Conservation (phyloP, 1,140 invertebrate species). For the Diabrotica virgifera region DNA sequence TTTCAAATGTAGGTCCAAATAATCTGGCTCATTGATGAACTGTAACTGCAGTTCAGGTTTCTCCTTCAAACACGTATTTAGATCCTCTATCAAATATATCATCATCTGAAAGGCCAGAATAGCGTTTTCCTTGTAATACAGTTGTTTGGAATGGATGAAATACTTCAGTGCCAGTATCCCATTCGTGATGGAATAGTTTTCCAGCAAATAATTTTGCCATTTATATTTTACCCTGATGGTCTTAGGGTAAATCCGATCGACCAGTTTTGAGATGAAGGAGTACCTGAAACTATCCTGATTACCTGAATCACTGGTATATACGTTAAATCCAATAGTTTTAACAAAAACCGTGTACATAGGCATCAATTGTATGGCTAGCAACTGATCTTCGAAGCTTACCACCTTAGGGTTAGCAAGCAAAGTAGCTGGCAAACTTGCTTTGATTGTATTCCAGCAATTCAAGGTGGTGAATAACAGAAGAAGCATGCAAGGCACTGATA, state of each 20-base stretch:
- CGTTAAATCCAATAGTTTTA: conserved; percentile 7
- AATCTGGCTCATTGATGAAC: conserved; percentile 26
- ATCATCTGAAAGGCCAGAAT: conserved; percentile 69
- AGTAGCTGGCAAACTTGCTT: conserved; percentile 37
- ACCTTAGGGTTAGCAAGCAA: conserved; percentile 33
- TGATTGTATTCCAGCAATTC: conserved; percentile 46
- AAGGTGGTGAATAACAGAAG: conserved; percentile 28
- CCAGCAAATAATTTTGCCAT: conserved; percentile 48
- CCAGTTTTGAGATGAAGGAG: conserved; percentile 7
- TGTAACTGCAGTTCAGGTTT: conserved; percentile 25
- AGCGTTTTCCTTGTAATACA: conserved; percentile 60
- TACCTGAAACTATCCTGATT: neutral
- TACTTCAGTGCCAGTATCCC: conserved; percentile 59
- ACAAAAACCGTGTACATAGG: conserved; percentile 51
- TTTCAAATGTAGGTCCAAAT: conserved; percentile 61
- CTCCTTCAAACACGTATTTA: conserved; percentile 35
- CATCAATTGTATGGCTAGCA: conserved; percentile 58
- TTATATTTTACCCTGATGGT: conserved; percentile 40
- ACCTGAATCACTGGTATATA: conserved; percentile 47
- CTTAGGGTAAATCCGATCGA: conserved; percentile 5
- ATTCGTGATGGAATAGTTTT: conserved; percentile 58
- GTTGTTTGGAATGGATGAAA: conserved; percentile 49
- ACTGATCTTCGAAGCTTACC: conserved; percentile 53
- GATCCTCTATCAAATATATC: conserved; percentile 64
- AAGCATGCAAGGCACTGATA: conserved; percentile 24